These are phyloP conservation scores for Olivierus martensii DNA, from an alignment of 1,140 invertebrate species.

Conservation along the genomic window DNA sequence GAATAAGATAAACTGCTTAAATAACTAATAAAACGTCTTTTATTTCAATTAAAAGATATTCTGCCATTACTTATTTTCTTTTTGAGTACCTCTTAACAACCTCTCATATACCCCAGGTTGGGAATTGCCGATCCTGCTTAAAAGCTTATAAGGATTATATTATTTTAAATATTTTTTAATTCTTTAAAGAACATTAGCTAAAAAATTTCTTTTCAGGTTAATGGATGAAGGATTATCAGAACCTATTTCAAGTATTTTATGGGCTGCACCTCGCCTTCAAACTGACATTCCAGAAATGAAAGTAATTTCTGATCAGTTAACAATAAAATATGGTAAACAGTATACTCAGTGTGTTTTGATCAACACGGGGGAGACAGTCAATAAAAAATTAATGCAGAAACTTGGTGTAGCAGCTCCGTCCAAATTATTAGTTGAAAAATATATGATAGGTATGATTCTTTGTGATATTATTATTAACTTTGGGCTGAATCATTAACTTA, in stretches of 20 bases:
- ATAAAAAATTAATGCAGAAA: conserved; percentile 91
- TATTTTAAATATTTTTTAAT: too few species aligned
- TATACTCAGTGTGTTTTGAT: conserved; percentile 73
- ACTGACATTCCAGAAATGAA: conserved; percentile 54
- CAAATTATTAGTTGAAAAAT: conserved; percentile 89
- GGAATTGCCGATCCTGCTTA: too few species aligned
- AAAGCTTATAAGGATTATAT: too few species aligned
- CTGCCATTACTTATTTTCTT: too few species aligned
- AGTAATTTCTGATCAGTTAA: conserved; percentile 76
- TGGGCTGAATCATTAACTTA: too few species aligned
- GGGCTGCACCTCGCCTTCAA: conserved; percentile 73
- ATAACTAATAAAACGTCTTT: too few species aligned
- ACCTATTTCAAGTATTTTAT: conserved; percentile 89
- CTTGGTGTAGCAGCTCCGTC: conserved; percentile 90
- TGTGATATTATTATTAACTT: too few species aligned
- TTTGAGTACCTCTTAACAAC: too few species aligned
- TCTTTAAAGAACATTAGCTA: too few species aligned
- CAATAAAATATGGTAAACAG: conserved; percentile 85
- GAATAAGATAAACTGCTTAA: too few species aligned
- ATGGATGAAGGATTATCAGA: conserved; percentile 90
- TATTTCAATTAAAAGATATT: too few species aligned
- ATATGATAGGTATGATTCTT: conserved; percentile 44
- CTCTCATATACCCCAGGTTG: too few species aligned
- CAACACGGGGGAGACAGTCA: conserved; percentile 63
- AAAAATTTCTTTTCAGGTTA: conserved; percentile 43